Percentiles rank a stretch among this genome's conserved stretches.
Evolutionary conservation across 2,888 invertebrate species (phyloP).

Genomic region (Podabrus alpinus): DNA sequence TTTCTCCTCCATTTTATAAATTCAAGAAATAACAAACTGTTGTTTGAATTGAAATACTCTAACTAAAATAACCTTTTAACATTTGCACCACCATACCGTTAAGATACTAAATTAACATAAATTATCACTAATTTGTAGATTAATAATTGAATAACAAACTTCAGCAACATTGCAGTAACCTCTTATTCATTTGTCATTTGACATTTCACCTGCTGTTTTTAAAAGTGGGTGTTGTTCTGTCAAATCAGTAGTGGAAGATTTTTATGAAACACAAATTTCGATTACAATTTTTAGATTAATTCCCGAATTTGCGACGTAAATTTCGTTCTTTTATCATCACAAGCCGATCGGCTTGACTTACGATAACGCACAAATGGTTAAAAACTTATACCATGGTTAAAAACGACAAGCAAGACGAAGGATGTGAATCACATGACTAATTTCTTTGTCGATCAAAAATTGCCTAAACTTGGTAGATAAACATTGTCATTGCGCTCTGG

Average conservation of each 20-base stretch:
- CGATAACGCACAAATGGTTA: too few species aligned
- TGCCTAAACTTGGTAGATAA: slow-evolving; percentile 3
- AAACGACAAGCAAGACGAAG: neutral
- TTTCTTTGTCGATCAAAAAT: neutral
- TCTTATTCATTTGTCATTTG: slow-evolving; percentile 14
- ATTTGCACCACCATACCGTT: neutral
- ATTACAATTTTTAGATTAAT: neutral
- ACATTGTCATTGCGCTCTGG: slow-evolving; percentile 9
- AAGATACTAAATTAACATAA: neutral
- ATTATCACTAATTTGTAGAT: neutral
- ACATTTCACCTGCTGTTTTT: slow-evolving; percentile 13
- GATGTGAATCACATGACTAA: neutral
- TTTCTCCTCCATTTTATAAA: slow-evolving; percentile 19
- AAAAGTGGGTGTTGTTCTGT: neutral
- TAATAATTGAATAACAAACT: neutral
- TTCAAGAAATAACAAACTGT: slow-evolving; percentile 6
- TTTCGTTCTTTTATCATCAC: neutral
- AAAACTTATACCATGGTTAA: too few species aligned
- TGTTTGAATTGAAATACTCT: neutral
- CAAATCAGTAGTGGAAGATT: neutral
- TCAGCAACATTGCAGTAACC: slow-evolving; percentile 7
- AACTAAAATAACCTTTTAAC: neutral
- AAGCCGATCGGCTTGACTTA: too few species aligned
- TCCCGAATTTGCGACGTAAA: neutral
- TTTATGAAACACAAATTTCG: neutral